Evolutionary conservation across 2,113 vertebrate species (phyloP).

Genomic region (Syngnathus floridae): DNA sequence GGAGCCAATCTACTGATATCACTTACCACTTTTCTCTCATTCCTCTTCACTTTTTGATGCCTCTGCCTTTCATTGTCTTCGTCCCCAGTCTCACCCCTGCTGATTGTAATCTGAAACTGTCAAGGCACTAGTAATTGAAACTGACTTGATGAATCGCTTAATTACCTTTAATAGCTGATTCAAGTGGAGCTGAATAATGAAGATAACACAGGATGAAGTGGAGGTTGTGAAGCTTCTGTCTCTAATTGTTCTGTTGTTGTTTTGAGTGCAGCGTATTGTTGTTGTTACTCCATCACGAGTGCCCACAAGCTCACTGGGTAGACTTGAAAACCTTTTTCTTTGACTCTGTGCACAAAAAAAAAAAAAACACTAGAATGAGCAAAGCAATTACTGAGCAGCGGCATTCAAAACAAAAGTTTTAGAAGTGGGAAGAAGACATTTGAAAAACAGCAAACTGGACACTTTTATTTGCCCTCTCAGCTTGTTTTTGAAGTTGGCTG

Average conservation of each 20-base stretch:
- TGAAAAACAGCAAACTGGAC: constrained; percentile 28
- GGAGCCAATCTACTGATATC: constrained; percentile 17
- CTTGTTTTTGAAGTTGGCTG: constrained; percentile 50
- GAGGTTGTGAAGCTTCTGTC: constrained; percentile 70
- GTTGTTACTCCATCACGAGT: constrained; percentile 38
- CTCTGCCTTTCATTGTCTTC: constrained; percentile 30
- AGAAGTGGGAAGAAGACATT: constrained; percentile 40
- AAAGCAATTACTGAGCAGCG: constrained; percentile 48
- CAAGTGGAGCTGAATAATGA: constrained; percentile 82
- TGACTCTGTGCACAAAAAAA: constrained; percentile 19
- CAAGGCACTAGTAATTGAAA: constrained; percentile 88
- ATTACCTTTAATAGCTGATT: constrained; percentile 89
- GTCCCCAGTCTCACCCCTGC: constrained; percentile 44
- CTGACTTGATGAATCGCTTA: constrained; percentile 93
- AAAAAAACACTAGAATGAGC: constrained; percentile 30
- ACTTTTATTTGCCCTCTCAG: constrained; percentile 56
- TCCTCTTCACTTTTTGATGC: constrained; percentile 39
- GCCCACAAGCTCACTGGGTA: constrained; percentile 31
- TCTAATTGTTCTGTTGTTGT: constrained; percentile 70
- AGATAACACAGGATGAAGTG: constrained; percentile 76
- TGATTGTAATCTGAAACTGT: constrained; percentile 87
- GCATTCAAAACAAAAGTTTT: constrained; percentile 38
- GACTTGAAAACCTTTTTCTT: constrained; percentile 27
- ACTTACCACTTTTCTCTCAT: constrained; percentile 14
- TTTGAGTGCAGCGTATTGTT: constrained; percentile 30